phyloP scores from a whole-genome alignment of 1,140 invertebrate genomes.

The Drosophila littoralis region DNA sequence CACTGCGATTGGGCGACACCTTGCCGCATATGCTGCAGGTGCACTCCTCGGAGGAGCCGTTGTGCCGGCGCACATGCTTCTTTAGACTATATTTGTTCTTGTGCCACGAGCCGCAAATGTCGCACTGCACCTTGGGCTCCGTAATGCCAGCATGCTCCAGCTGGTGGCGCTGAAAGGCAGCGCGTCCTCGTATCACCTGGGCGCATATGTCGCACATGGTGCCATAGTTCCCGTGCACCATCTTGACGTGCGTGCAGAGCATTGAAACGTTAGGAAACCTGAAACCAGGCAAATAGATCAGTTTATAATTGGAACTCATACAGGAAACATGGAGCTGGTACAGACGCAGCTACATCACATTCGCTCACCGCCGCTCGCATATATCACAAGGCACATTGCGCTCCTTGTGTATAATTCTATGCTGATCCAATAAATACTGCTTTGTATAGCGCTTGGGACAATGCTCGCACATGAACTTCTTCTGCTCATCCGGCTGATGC shows the following conservation, averaged over 20 bases:
- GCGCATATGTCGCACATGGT: constrained; percentile 83
- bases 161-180: constrained; percentile 74
- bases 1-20: constrained; percentile 75
- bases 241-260: constrained; percentile 64
- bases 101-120: constrained; percentile 80
- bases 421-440: constrained; percentile 75
- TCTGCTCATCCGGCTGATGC: constrained; percentile 72
- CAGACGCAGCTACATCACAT: not conserved
- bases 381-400: constrained; percentile 63
- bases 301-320: not conserved
- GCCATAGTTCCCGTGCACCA: constrained; percentile 65
- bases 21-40: constrained; percentile 76
- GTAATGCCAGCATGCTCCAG: constrained; percentile 70
- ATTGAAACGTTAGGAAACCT: constrained; percentile 67
- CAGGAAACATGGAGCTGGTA: not conserved
- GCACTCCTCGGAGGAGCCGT: constrained; percentile 52
- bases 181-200: constrained; percentile 69
- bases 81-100: constrained; percentile 79
- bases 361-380: constrained; percentile 63
- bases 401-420: constrained; percentile 69
- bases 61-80: constrained; percentile 72
- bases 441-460: constrained; percentile 71
- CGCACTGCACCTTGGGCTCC: constrained; percentile 78
- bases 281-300: not conserved
- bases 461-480: constrained; percentile 69